These are phyloP conservation scores for Nomia melanderi DNA, from an alignment of 1,140 invertebrate genomes.

Conservation along the genomic window DNA sequence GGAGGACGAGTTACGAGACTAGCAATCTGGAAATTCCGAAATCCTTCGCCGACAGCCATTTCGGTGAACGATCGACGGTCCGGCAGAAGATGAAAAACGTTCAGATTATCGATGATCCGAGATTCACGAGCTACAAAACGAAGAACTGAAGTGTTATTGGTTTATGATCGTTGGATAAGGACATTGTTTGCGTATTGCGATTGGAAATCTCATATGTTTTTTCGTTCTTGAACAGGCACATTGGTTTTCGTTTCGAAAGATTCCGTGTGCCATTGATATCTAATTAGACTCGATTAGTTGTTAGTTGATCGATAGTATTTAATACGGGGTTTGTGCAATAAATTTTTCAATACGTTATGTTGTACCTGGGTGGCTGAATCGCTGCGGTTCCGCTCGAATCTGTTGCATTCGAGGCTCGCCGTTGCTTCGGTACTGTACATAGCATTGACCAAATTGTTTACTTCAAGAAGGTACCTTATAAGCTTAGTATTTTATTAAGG, in stretches of 20 bases:
- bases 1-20: constrained; percentile 55
- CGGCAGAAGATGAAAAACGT: constrained; percentile 75
- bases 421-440: constrained; percentile 31
- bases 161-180: neutral
- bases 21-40: constrained; percentile 22
- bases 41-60: constrained; percentile 12
- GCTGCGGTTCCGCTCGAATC: constrained; percentile 2
- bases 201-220: neutral
- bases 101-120: constrained; percentile 75
- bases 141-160: constrained; percentile 28
- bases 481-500: constrained; percentile 55
- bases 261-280: neutral
- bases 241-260: neutral
- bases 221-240: neutral
- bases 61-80: constrained; percentile 29
- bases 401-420: neutral
- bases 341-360: constrained; percentile 20
- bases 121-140: constrained; percentile 60
- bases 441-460: constrained; percentile 68
- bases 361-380: constrained; percentile 40
- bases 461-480: constrained; percentile 78
- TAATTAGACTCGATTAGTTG: neutral
- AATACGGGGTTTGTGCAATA: constrained; percentile 61
- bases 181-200: neutral
- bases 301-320: constrained; percentile 55